Evolutionary conservation across 1,140 invertebrate genomes (phyloP).

Genomic region (Homarus americanus): DNA sequence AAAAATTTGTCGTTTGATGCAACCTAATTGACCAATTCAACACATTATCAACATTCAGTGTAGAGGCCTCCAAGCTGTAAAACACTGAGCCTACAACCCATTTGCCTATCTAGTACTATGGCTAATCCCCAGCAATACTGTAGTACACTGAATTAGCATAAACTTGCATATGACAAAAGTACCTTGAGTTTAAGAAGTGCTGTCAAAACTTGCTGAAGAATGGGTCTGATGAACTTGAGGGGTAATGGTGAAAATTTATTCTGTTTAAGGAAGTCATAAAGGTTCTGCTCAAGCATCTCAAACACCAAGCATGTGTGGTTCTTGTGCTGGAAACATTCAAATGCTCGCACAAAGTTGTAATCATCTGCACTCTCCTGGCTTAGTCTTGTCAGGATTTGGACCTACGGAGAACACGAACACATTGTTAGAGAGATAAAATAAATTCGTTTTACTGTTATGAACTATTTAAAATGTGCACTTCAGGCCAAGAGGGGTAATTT

Average conservation of each 20-base stretch:
- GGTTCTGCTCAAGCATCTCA: slow-evolving; percentile 99
- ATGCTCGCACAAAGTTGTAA: slow-evolving; percentile 99
- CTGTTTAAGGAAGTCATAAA: slow-evolving; percentile 99
- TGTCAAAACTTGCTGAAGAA: slow-evolving; percentile 97
- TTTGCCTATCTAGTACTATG: too few relatives aligned
- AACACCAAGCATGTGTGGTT: slow-evolving; percentile 99
- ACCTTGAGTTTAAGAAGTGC: slow-evolving; percentile 98
- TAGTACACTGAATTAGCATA: too few relatives aligned
- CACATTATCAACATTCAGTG: too few relatives aligned
- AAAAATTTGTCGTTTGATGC: too few relatives aligned
- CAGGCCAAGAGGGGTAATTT: too few relatives aligned
- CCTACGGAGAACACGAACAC: slow-evolving; percentile 79
- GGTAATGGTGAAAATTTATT: slow-evolving; percentile 99
- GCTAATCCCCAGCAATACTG: too few relatives aligned
- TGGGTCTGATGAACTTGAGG: slow-evolving; percentile 98
- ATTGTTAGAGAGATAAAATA: too few relatives aligned
- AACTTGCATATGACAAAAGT: slow-evolving; percentile 49
- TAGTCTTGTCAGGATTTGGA: slow-evolving; percentile 96
- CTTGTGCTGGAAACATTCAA: slow-evolving; percentile 99
- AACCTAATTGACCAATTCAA: too few relatives aligned
- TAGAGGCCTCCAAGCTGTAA: too few relatives aligned
- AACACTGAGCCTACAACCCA: too few relatives aligned
- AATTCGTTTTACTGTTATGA: too few relatives aligned
- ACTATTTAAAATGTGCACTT: too few relatives aligned
- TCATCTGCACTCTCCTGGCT: slow-evolving; percentile 99